Conservation (phyloP, 2,888 invertebrate genomes). For the Spisula subtruncata region DNA sequence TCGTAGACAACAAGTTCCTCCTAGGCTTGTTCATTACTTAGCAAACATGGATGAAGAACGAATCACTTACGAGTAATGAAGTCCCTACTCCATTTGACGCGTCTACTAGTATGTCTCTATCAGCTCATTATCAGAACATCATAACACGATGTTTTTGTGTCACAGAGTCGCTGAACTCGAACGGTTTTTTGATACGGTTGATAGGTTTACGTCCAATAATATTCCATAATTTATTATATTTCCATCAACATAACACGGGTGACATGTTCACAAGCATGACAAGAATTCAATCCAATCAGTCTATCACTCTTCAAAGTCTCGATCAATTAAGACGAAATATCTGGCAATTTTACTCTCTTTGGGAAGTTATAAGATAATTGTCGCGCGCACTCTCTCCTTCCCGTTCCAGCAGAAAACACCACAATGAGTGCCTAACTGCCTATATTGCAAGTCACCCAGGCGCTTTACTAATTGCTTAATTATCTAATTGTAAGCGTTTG, state of each 20-base stretch:
- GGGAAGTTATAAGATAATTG: not conserved
- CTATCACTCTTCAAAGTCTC: not conserved
- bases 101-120: not conserved
- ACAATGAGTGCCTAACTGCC: too few relatives aligned
- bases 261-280: not conserved
- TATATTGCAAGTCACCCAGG: not conserved
- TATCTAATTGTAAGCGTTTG: slow-evolving; percentile 6
- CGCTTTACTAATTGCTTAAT: slow-evolving; percentile 17
- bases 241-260: not conserved
- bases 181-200: not conserved
- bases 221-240: not conserved
- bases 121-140: not conserved
- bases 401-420: not conserved
- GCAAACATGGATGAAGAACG: not conserved
- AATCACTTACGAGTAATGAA: not conserved
- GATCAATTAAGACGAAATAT: not conserved
- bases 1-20: not conserved
- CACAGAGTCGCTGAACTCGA: not conserved
- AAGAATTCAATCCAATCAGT: not conserved
- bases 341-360: not conserved
- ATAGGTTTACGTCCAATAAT: not conserved
- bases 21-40: not conserved
- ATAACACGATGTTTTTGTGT: not conserved
- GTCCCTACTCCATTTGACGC: not conserved
- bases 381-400: not conserved